phyloP scores from a whole-genome alignment of 2,888 invertebrate species.

The Coelopa pilipes region DNA sequence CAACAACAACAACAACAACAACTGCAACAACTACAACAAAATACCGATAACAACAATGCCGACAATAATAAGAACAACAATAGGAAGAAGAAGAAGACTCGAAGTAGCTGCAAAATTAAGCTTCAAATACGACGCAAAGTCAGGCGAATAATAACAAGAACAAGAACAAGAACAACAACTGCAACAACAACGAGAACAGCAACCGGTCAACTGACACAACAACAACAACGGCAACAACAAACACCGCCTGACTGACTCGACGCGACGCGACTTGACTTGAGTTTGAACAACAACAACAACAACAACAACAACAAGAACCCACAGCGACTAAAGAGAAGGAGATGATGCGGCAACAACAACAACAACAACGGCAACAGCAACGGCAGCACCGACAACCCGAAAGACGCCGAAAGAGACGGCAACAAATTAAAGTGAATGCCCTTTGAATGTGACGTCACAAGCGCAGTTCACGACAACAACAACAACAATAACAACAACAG shows the following conservation, averaged over 20 bases:
- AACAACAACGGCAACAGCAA: conserved; percentile 15
- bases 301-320: not conserved
- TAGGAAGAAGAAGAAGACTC: too few relatives aligned
- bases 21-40: too few relatives aligned
- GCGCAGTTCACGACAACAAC: conserved; percentile 3
- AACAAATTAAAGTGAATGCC: conserved; percentile 57
- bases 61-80: too few relatives aligned
- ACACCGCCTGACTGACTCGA: too few relatives aligned
- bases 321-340: conserved; percentile 1
- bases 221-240: not conserved
- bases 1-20: not conserved
- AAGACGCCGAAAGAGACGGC: conserved; percentile 8
- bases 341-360: not conserved
- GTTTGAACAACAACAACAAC: not conserved
- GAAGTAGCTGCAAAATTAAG: conserved; percentile 1
- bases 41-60: too few relatives aligned
- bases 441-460: conserved; percentile 51
- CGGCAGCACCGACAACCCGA: conserved; percentile 9
- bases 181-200: not conserved
- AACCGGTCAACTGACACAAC: not conserved
- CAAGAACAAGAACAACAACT: too few relatives aligned
- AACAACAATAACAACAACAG: not conserved
- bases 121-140: not conserved
- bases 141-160: not conserved
- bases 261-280: not conserved